phyloP scores from a whole-genome alignment of 30 jellyfish, hydroid and myxozoan genomes.

The Cassiopea andromeda region DNA sequence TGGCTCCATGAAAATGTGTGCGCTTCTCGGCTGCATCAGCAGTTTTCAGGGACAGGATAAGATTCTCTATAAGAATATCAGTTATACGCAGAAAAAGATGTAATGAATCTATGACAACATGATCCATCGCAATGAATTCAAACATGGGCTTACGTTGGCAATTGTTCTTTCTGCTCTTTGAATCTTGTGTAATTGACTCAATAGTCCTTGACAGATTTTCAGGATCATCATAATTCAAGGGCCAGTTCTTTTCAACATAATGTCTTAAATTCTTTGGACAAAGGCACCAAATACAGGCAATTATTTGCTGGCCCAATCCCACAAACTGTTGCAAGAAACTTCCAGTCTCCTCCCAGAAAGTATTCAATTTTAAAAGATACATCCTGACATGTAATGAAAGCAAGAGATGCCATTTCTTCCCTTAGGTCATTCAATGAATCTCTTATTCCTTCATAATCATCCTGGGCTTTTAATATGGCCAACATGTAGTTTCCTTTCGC shows the following conservation, averaged over 20 bases:
- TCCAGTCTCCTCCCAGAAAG: neutral
- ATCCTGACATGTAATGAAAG: neutral
- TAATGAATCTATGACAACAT: neutral
- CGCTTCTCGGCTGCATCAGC: neutral
- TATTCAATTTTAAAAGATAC: neutral
- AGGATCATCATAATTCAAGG: neutral
- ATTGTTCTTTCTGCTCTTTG: neutral
- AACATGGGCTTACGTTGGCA: neutral
- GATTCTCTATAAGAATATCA: neutral
- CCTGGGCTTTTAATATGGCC: neutral
- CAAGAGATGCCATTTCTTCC: neutral
- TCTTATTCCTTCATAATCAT: neutral
- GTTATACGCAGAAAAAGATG: neutral
- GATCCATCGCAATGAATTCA: neutral
- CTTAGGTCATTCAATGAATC: neutral
- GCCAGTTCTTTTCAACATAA: too few relatives aligned
- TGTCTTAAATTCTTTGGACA: neutral
- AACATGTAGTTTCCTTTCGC: neutral
- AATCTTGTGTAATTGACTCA: neutral
- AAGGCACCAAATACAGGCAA: neutral
- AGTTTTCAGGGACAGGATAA: neutral
- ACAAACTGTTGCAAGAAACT: neutral
- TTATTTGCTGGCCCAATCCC: neutral
- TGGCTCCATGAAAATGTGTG: neutral
- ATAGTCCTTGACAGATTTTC: neutral